A percentile compares a stretch with the other conserved stretches of the same genome.
These are phyloP conservation scores for Nudaria mundana DNA, from an alignment of 2,888 invertebrate species.

Conservation along the genomic window DNA sequence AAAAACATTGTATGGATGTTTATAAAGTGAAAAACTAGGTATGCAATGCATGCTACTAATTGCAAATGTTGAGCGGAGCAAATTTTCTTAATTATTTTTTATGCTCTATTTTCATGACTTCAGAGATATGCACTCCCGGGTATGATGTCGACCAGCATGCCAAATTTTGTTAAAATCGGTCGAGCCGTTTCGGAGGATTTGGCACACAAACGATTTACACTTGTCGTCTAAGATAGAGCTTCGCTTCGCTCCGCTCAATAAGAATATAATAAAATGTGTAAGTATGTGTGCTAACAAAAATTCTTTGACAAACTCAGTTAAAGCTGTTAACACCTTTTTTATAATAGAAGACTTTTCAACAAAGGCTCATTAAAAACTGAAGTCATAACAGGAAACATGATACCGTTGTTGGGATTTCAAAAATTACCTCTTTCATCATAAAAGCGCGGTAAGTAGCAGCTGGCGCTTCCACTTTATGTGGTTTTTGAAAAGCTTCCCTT, in stretches of 20 bases:
- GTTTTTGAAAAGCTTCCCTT: slow-evolving; percentile 70
- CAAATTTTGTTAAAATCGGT: too few relatives aligned
- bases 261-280: slow-evolving; percentile 52
- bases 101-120: too few relatives aligned
- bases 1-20: slow-evolving; percentile 49
- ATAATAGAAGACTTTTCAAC: slow-evolving; percentile 64
- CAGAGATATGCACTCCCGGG: too few relatives aligned
- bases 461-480: slow-evolving; percentile 74
- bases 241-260: too few relatives aligned
- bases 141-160: too few relatives aligned
- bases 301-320: slow-evolving; percentile 53
- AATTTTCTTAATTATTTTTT: too few relatives aligned
- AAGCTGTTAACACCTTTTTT: slow-evolving; percentile 61
- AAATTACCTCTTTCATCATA: slow-evolving; percentile 74
- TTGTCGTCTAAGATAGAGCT: too few relatives aligned
- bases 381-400: slow-evolving; percentile 80
- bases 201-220: too few relatives aligned
- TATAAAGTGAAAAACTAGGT: slow-evolving; percentile 45
- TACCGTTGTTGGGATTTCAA: slow-evolving; percentile 62
- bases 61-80: too few relatives aligned
- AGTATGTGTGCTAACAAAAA: slow-evolving; percentile 45
- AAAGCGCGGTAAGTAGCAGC: slow-evolving; percentile 71
- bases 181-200: too few relatives aligned
- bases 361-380: slow-evolving; percentile 74
- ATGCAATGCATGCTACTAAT: too few relatives aligned